Conservation (phyloP, 2,797 vertebrate species). For the Chaenodraco wilsoni region DNA sequence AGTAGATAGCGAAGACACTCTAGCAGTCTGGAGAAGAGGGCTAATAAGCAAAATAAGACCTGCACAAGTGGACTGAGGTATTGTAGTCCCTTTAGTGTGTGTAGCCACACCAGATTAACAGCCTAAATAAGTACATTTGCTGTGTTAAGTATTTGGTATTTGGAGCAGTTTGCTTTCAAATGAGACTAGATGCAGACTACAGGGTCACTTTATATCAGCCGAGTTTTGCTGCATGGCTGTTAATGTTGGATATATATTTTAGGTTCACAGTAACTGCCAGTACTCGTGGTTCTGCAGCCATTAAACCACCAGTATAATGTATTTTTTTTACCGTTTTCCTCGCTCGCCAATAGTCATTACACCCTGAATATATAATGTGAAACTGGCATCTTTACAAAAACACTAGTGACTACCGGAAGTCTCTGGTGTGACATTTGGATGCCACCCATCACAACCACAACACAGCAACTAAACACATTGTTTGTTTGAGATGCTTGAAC, state of each 20-base stretch:
- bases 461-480: background rate
- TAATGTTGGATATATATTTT: background rate
- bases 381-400: background rate
- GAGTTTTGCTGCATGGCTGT: background rate
- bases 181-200: conserved; percentile 5
- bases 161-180: background rate
- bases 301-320: background rate
- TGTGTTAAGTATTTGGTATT: background rate
- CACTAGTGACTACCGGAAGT: background rate
- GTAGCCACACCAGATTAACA: conserved; percentile 1
- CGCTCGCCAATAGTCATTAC: background rate
- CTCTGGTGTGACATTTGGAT: background rate
- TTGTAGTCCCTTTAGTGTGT: background rate
- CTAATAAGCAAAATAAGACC: background rate
- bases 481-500: conserved; percentile 23
- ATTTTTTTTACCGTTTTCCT: background rate
- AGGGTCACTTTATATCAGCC: background rate
- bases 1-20: background rate
- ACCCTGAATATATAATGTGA: background rate
- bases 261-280: background rate
- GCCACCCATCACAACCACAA: background rate
- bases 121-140: background rate
- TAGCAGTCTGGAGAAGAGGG: too few relatives aligned
- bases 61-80: background rate
- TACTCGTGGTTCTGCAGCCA: background rate